Evolutionary conservation across 2,888 invertebrate genomes (phyloP).

Genomic region (Heliconius cydno): DNA sequence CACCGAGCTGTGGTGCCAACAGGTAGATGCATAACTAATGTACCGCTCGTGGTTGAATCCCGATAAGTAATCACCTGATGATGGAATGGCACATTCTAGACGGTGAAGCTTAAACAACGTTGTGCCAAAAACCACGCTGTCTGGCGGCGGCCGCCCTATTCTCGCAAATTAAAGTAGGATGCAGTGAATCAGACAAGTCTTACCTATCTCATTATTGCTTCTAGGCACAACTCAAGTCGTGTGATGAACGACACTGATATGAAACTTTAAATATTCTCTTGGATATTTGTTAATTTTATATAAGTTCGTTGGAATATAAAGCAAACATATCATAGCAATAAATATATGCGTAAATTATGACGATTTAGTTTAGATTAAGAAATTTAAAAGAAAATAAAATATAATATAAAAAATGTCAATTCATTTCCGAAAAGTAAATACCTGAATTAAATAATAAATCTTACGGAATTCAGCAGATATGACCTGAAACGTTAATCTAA

Average conservation of each 20-base stretch:
- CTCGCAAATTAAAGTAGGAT: constrained; percentile 42
- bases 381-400: background rate
- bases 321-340: too few species aligned
- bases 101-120: constrained; percentile 28
- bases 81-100: constrained; percentile 24
- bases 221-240: constrained; percentile 25
- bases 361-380: background rate
- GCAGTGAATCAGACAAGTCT: constrained; percentile 42
- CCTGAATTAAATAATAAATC: background rate
- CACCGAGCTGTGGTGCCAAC: constrained; percentile 92
- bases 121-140: constrained; percentile 49
- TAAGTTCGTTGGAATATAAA: background rate
- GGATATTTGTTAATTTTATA: background rate
- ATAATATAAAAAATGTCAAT: background rate
- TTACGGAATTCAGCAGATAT: background rate
- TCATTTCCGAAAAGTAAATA: background rate
- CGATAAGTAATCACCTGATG: constrained; percentile 11
- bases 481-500: background rate
- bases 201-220: constrained; percentile 41
- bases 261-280: background rate
- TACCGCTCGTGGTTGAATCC: constrained; percentile 6
- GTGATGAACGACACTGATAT: constrained; percentile 24
- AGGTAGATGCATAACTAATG: constrained; percentile 78
- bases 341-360: background rate
- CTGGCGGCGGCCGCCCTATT: constrained; percentile 39